phyloP scores from a whole-genome alignment of 2,113 vertebrate species.

The Pseudolaguvia tuberculata region DNA sequence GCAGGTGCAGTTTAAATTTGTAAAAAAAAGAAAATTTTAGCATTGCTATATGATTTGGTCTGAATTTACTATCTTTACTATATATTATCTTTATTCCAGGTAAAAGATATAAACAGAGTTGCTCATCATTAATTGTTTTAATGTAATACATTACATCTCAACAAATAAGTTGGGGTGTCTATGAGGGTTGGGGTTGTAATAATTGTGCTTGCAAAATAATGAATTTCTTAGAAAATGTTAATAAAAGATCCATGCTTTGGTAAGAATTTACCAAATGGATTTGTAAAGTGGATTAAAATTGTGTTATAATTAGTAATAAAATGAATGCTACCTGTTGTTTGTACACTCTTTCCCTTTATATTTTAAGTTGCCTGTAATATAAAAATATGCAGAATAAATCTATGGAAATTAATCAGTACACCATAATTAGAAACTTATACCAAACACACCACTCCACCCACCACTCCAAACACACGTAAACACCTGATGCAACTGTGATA shows the following conservation, averaged over 20 bases:
- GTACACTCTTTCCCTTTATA: neutral
- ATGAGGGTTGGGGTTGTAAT: neutral
- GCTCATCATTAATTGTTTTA: neutral
- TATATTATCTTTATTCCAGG: too few species aligned
- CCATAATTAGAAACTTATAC: conserved; percentile 29
- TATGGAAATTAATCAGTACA: conserved; percentile 30
- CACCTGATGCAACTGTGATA: conserved; percentile 51
- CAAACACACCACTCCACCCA: conserved; percentile 19
- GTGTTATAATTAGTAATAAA: neutral
- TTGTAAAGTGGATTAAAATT: too few species aligned
- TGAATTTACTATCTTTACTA: too few species aligned
- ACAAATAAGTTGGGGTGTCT: neutral
- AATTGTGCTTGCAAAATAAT: neutral
- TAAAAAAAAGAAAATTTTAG: too few species aligned
- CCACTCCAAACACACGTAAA: conserved; percentile 39
- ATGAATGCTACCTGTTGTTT: neutral
- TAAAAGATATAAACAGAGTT: neutral
- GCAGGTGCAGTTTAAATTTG: neutral
- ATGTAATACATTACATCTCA: neutral
- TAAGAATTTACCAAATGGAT: too few species aligned
- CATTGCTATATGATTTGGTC: too few species aligned
- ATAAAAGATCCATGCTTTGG: too few species aligned
- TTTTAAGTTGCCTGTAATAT: neutral
- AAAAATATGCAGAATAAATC: conserved; percentile 36
- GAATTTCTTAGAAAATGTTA: too few species aligned